A percentile compares a stretch with the other conserved stretches of the same genome.
phyloP scores from a whole-genome alignment of 2,797 vertebrate species.

The Sebastes vulpes region DNA sequence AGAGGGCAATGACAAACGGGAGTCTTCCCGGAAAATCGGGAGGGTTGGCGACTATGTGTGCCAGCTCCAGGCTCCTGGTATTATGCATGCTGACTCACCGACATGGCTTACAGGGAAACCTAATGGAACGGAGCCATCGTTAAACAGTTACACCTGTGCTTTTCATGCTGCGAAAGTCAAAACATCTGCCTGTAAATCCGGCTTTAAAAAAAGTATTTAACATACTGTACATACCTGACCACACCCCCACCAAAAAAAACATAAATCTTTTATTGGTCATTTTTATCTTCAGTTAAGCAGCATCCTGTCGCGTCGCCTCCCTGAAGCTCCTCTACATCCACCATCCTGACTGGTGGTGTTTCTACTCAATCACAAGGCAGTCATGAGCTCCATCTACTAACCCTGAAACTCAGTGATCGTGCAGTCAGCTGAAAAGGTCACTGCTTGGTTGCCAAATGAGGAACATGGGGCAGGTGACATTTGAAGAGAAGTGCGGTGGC shows the following conservation, averaged over 20 bases:
- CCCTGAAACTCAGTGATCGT: not conserved
- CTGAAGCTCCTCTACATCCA: not conserved
- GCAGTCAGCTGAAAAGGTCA: constrained; percentile 3
- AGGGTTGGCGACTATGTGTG: not conserved
- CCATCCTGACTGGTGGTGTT: not conserved
- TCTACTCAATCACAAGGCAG: constrained; percentile 10
- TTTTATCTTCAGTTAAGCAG: not conserved
- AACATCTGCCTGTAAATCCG: not conserved
- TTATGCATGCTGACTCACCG: not conserved
- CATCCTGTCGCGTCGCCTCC: not conserved
- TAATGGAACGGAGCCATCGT: not conserved
- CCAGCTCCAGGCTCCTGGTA: not conserved
- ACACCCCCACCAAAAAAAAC: not conserved
- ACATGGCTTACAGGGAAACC: not conserved
- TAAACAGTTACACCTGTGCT: not conserved
- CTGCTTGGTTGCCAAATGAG: constrained; percentile 1
- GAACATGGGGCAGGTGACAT: not conserved
- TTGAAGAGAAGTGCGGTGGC: not conserved
- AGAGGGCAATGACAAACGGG: not conserved
- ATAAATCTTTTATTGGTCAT: not conserved
- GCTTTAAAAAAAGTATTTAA: not conserved
- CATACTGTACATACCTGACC: not conserved
- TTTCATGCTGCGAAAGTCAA: not conserved
- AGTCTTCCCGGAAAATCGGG: not conserved
- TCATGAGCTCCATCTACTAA: not conserved